A percentile compares a stretch with the other conserved stretches of the same genome.
phyloP scores from a whole-genome alignment of 2,797 vertebrate genomes.

The Enteromius fasciolatus region DNA sequence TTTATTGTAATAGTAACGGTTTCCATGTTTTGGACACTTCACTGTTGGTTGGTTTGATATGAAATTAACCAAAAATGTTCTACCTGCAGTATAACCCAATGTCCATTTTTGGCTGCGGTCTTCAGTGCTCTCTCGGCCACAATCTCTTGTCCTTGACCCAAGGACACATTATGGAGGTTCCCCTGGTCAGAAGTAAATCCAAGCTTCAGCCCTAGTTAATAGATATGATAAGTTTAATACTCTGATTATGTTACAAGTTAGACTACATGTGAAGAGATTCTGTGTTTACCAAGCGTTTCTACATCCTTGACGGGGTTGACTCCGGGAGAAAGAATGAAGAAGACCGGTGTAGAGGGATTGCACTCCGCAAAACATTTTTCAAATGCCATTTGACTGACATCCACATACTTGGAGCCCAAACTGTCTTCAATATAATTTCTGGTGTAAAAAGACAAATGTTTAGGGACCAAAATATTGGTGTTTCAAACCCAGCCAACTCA shows the following conservation, averaged over 20 bases:
- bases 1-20: neutral
- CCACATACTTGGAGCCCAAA: constrained; percentile 78
- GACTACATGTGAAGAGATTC: neutral
- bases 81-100: constrained; percentile 86
- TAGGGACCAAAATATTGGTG: neutral
- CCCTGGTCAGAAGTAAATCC: constrained; percentile 80
- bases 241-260: neutral
- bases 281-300: constrained; percentile 76
- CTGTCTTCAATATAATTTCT: constrained; percentile 84
- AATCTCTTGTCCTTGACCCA: constrained; percentile 84
- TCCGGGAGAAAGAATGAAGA: constrained; percentile 86
- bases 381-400: constrained; percentile 75
- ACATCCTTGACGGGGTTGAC: constrained; percentile 82
- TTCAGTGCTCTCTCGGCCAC: constrained; percentile 76
- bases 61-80: neutral
- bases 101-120: constrained; percentile 74
- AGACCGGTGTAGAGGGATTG: constrained; percentile 74
- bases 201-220: constrained; percentile 79
- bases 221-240: neutral
- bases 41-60: neutral
- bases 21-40: neutral
- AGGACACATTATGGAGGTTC: constrained; percentile 83
- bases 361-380: constrained; percentile 79
- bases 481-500: neutral
- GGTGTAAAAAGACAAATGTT: neutral